Evolutionary conservation across 2,113 vertebrate species (phyloP), one percentile per base, ranked within the genome.

Genomic region (Forbesichthys agassizii): DNA sequence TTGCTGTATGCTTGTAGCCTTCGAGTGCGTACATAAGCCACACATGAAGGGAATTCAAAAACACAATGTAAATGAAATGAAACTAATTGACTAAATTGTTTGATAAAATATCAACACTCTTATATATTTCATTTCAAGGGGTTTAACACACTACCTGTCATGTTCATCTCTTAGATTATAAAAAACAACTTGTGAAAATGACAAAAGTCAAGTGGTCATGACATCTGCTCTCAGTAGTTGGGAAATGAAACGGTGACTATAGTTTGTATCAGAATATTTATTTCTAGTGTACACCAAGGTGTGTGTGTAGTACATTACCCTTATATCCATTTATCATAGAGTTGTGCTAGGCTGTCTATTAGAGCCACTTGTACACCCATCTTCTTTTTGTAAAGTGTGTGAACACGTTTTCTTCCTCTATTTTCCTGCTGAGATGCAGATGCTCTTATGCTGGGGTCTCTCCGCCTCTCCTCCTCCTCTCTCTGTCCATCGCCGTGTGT

Each of bases 381-480:
- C 42, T 51, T 69, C 46, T 66, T 53, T 64, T 47, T 47, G 18
- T 11, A 42, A 27, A 57, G 2, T 56, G 57, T 49, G 62, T 52
- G 11, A 72, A 2, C n/a, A 5, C 7, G 33, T 16, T 3, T 49
- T 33, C 27, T 9, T 42, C 10, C 69, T 48, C 64, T 9, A 8
- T 13, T n/a, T 69, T 72, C 67, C 73, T 57, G 48, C 27, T 61
- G 67, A 66, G 77, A 80, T 71, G 75, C 73, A 71, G 71, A 79
- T 75, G 73, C 74, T 60, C 61, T 55, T 52, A 53, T 48, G 71
- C 62, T 59, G 61, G 60, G n/a, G 64, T 53, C 46, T 33, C 42
- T 59, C 52, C 20, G 8, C 52, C 61, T 33, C 42, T 51, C 58
- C 58, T 51, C 58, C 58, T 27, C 18, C 53, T 33, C 27, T 57